Conservation (phyloP, 2,888 invertebrate genomes). For the Pyrrhia umbra region DNA sequence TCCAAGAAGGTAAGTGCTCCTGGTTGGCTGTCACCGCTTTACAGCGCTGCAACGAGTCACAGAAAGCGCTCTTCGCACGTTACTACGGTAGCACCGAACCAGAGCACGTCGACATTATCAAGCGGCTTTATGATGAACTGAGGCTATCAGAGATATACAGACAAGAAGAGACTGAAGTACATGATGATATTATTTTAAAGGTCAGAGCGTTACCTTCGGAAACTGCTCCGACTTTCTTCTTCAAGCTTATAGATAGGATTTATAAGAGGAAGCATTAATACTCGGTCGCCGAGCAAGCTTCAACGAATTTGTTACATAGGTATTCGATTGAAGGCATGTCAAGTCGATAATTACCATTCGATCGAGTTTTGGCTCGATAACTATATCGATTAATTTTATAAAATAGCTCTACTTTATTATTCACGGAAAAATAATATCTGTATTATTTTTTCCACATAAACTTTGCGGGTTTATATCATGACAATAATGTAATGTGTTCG, state of each 20-base stretch:
- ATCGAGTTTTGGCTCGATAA: conserved; percentile 7
- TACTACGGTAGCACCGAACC: conserved; percentile 93
- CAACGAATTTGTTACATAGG: neutral
- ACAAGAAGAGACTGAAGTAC: conserved; percentile 93
- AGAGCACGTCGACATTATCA: conserved; percentile 89
- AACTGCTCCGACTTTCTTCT: conserved; percentile 91
- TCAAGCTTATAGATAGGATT: conserved; percentile 93
- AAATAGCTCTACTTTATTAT: neutral
- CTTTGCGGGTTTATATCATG: conserved; percentile 35
- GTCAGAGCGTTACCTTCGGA: conserved; percentile 93
- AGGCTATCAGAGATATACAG: conserved; percentile 92
- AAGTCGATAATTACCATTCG: neutral
- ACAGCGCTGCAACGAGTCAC: conserved; percentile 93
- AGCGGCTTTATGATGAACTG: conserved; percentile 89
- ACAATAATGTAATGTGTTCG: conserved; percentile 31
- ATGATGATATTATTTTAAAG: conserved; percentile 92
- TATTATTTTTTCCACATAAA: neutral
- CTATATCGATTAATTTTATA: neutral
- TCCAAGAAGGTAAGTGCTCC: conserved; percentile 96
- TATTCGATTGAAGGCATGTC: neutral
- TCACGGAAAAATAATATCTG: neutral
- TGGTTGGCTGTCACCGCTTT: conserved; percentile 93
- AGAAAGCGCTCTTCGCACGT: conserved; percentile 92
- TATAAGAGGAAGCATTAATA: conserved; percentile 86
- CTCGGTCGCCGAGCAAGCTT: neutral